phyloP scores from a whole-genome alignment of 2,113 vertebrate species.

The Tragelaphus buxtoni region DNA sequence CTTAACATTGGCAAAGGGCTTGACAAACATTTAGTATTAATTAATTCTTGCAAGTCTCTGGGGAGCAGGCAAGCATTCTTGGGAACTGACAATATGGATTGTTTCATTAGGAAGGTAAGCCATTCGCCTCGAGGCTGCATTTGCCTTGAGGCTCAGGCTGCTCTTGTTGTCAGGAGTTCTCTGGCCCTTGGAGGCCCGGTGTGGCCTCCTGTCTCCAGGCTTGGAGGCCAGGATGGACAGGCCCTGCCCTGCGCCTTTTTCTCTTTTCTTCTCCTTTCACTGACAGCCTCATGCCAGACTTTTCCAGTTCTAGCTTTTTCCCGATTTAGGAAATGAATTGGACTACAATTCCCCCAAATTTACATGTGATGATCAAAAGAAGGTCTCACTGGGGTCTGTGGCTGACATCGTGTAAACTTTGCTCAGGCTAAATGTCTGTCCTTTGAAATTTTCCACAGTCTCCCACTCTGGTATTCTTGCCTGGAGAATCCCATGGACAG shows the following conservation, averaged over 20 bases:
- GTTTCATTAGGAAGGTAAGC: slow-evolving; percentile 20
- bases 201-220: accelerated
- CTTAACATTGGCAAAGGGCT: slow-evolving; percentile 38
- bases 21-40: slow-evolving; percentile 65
- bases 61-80: slow-evolving; percentile 33
- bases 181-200: not conserved
- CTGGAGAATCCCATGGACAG: not conserved
- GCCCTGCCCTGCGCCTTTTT: accelerated
- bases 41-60: slow-evolving; percentile 49
- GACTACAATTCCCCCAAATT: not conserved
- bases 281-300: not conserved
- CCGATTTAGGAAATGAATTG: not conserved
- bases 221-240: accelerated
- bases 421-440: not conserved
- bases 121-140: not conserved
- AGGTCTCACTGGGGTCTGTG: too few relatives aligned
- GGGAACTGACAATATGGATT: slow-evolving; percentile 23
- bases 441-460: not conserved
- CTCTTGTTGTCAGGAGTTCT: not conserved
- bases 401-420: not conserved
- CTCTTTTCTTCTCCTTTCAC: not conserved
- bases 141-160: not conserved
- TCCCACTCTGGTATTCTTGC: not conserved
- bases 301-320: not conserved
- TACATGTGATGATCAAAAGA: not conserved